Evolutionary conservation across 2,888 invertebrate species (phyloP), one percentile per base, ranked within the genome.

Genomic region (Oasisia sp.): DNA sequence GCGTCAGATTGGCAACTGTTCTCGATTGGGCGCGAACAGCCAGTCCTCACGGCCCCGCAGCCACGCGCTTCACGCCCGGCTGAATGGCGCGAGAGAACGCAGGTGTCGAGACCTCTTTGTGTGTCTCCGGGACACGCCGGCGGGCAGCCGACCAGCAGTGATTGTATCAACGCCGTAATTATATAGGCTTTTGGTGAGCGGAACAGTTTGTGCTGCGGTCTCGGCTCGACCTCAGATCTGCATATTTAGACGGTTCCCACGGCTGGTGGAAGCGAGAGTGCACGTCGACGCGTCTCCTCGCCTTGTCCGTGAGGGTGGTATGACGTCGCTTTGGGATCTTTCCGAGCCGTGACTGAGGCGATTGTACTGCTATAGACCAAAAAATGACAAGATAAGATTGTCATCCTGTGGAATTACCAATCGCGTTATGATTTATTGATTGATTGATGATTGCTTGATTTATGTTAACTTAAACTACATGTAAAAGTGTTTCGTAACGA

Each of bases 211-310:
- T 74, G 27, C 74, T 74, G 74, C 7, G 74, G 74, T 74, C 74
- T 74, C 27, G 74, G 19, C 74, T 74, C 74, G 74, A 74, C 74
- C 74, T 74, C 74, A 74, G 74, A 74, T 74, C 7, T 74, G 74
- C n/a, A 74, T 74, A 74, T 74, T 74, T 74, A 74, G 74, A 74
- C 74, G 74, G 74, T 74, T 74, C 74, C 74, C 74, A 74, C 74
- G 74, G 74, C 27, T 74, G 14, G 19, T 27, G 74, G 74, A 74
- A 74, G 74, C 27, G 7, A 19, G 74, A 19, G 1, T 7, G 8
- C 14, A 74, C 27, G 7, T 74, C 74, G 74, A 27, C 74, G 74
- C 27, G 14, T 74, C 19, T 74, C 27, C 74, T 74, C 74, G 27
- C 27, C 74, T 5, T 19, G 27, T 74, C 27, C 7, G 27, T 5